A percentile compares a stretch with the other conserved stretches of the same genome.
Evolutionary conservation across 1,140 invertebrate species (phyloP).

Genomic region (Apocrypta bakeri): DNA sequence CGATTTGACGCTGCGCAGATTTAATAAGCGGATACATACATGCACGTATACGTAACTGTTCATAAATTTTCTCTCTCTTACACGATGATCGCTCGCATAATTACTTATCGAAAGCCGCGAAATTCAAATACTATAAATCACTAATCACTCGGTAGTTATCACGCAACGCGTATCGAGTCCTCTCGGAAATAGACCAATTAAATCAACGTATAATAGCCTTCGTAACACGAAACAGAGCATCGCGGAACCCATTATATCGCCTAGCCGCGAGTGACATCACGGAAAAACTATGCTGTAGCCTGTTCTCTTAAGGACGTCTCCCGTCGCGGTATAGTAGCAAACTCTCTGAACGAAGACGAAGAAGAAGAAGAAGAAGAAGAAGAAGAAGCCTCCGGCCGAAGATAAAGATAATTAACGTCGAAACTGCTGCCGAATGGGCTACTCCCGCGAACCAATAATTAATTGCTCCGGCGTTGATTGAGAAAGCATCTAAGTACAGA

Average conservation of each 20-base stretch:
- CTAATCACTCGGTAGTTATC: not conserved
- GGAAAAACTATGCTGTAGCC: constrained; percentile 7
- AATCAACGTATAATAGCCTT: not conserved
- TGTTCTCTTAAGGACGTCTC: not conserved
- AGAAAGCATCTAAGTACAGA: constrained; percentile 47
- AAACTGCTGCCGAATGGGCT: constrained; percentile 7
- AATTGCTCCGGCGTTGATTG: constrained; percentile 44
- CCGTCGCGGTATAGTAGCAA: not conserved
- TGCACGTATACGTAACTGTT: no score
- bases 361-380: not conserved
- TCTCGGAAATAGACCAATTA: constrained; percentile 34
- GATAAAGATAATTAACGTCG: constrained; percentile 43
- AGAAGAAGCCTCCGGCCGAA: not conserved
- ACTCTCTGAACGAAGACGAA: not conserved
- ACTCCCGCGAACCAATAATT: constrained; percentile 34
- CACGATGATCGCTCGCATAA: not conserved
- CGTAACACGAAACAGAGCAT: constrained; percentile 38
- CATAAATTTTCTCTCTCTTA: no score
- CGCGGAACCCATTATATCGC: not conserved
- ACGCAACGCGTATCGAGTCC: not conserved
- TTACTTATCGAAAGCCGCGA: not conserved
- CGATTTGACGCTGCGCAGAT: not conserved
- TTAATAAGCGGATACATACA: no score
- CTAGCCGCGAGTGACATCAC: constrained; percentile 12
- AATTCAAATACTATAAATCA: constrained; percentile 6